Base-by-base conservation (phyloP, 2,797 vertebrate species). In the Chrosomus eos region DNA sequence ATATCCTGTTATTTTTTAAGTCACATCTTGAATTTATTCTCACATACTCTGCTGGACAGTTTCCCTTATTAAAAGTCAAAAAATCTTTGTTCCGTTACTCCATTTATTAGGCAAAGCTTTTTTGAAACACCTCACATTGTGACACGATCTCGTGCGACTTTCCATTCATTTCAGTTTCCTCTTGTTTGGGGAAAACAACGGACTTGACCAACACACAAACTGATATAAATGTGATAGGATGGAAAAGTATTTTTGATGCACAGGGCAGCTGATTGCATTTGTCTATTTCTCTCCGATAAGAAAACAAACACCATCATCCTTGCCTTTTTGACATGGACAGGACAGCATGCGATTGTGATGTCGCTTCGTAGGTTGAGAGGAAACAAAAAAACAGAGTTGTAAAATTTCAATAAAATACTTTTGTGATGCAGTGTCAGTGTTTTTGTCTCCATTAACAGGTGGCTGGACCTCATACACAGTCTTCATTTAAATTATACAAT, bases 351-450 rank as follows among this genome's bases (percentile, higher is more conserved):
- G 93, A 94, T 91, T 80, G 76, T 79, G 55, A 85, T 91, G 92
- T 93, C 92, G 92, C 94, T 92, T 91, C 90, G 91, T 81, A 87
- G 93, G 92, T 92, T 93, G 85, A 84, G 77, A 68, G 81, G 84
- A 83, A 87, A 72, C 48, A 80, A 81, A 53, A 60, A 91, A 89
- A 92, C 92, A 94, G 91, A 93, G 94, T 93, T 96, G 95, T 95
- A 95, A 90, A 94, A 95, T 95, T 95, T 96, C 93, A 96, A 96
- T 96, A 96, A 91, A 96, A 95, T 94, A 93, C 93, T 95, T 96
- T 95, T 94, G 92, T 94, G 94, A 95, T 94, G 74, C 82, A 58
- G 45, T 85, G 76, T 76, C 31, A 5, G 33, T 66, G 38, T 76
- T 83, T 43, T 87, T 81, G 40, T 80, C 55, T 58, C 68, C 67